phyloP scores from a whole-genome alignment of 2,797 vertebrate genomes.

The Rallus crepitans region DNA sequence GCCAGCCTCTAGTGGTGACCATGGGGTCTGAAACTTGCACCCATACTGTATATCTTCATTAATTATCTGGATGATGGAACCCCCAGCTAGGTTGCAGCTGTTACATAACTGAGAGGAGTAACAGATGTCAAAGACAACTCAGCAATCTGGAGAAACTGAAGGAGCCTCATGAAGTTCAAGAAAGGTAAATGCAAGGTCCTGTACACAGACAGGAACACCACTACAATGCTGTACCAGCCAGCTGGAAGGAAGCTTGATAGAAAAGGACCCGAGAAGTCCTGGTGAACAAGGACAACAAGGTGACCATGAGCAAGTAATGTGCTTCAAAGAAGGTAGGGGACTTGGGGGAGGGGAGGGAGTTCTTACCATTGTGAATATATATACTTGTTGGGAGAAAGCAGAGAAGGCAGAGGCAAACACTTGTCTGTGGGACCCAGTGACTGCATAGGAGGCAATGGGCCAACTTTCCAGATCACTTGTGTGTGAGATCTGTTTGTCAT shows the following conservation, averaged over 20 bases:
- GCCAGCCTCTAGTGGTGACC: too few species aligned
- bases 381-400: not conserved
- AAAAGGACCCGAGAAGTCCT: not conserved
- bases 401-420: not conserved
- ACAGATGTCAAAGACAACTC: not conserved
- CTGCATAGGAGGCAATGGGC: not conserved
- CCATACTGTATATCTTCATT: not conserved
- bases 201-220: not conserved
- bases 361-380: not conserved
- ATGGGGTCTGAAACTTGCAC: not conserved
- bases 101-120: not conserved
- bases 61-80: not conserved
- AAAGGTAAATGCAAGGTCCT: not conserved
- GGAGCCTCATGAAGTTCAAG: not conserved
- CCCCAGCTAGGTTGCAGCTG: not conserved
- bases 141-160: not conserved
- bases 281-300: not conserved
- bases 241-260: not conserved
- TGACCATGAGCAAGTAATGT: not conserved
- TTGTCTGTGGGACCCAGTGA: not conserved
- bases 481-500: not conserved
- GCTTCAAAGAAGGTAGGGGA: not conserved
- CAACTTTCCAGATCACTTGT: not conserved
- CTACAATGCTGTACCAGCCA: too few species aligned
- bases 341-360: fast-evolving